Base-by-base conservation (phyloP, 2,797 vertebrate genomes). In the Mus spretus region DNA sequence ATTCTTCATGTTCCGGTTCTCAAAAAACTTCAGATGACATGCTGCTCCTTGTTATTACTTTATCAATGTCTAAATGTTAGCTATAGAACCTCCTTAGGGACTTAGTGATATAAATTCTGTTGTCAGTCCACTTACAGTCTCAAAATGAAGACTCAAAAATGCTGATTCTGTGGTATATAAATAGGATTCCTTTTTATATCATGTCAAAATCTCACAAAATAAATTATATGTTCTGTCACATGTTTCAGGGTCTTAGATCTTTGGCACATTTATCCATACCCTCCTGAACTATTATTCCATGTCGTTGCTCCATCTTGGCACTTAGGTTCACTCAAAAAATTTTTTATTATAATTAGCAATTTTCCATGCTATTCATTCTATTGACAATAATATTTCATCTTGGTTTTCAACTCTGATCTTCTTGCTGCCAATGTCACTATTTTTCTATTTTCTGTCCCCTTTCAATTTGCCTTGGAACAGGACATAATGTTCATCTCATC, bases 141-240 rank as follows among this genome's bases (percentile, higher is more conserved):
- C 44, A 10, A 47, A 31, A 28, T 91, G n/a, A 91, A 70, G 4
- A 91, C 57, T 88, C 65, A 88, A 20, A 92, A 90, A 93, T 7
- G 34, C n/a, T 78, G 12, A 74, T 50, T 63, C 28, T 79, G 40
- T 74, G 50, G 37, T 47, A 3, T 20, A 50, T 79, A 90, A 90
- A 83, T 77, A 57, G 82, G n/a, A 93, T 77, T 7, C 2, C 53
- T 77, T 61, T 61, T 90, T 22, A 59, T 26, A 59, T 55, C 87
- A 19, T 80, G 79, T 90, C 74, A 91, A 86, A 90, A 2, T 79
- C 17, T 94, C 28, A 90, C 67, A 86, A 94, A 94, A 92, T 87
- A 91, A 83, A 65, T 84, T 67, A 22, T 12, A 40, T n/a, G 31
- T 4, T 22, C 50, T 79, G 10, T 53, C 47, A 78, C 19, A 63